Evolutionary conservation across 2,113 vertebrate species (phyloP).

Genomic region (Turdus rufiventris): DNA sequence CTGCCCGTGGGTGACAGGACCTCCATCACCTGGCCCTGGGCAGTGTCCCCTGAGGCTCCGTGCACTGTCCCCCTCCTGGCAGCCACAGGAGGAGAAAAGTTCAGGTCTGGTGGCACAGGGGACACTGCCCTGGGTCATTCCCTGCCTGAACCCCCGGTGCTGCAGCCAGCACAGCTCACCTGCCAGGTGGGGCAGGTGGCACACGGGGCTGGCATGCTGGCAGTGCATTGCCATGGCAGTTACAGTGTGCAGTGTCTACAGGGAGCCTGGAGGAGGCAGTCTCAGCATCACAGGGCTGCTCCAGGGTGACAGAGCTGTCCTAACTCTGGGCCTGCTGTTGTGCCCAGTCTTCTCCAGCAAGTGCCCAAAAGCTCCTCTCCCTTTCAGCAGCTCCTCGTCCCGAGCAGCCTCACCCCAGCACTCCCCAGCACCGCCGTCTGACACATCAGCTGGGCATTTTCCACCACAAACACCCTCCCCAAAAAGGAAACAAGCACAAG

Average conservation of each 20-base stretch:
- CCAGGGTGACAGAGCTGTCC: not conserved
- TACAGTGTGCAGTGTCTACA: not conserved
- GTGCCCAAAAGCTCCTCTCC: not conserved
- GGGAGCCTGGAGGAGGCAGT: not conserved
- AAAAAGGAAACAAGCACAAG: not conserved
- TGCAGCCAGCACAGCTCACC: not conserved
- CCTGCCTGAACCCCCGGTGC: fast-evolving
- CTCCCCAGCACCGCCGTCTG: not conserved
- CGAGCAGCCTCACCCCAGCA: fast-evolving
- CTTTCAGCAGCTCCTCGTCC: not conserved
- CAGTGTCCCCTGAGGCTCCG: not conserved
- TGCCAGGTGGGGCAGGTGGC: not conserved
- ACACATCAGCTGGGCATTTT: not conserved
- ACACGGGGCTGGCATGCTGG: not conserved
- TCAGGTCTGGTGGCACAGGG: not conserved
- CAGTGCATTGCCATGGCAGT: constrained; percentile 71
- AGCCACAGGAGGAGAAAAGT: not conserved
- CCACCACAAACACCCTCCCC: not conserved
- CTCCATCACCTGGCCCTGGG: not conserved
- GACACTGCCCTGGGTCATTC: not conserved
- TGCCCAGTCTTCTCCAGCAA: not conserved
- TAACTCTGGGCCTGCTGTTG: not conserved
- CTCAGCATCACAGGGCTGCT: not conserved
- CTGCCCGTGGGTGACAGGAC: not conserved
- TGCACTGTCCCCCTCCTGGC: not conserved